Base-by-base conservation (phyloP, 2,888 invertebrate genomes). In the Cistogaster globosa region DNA sequence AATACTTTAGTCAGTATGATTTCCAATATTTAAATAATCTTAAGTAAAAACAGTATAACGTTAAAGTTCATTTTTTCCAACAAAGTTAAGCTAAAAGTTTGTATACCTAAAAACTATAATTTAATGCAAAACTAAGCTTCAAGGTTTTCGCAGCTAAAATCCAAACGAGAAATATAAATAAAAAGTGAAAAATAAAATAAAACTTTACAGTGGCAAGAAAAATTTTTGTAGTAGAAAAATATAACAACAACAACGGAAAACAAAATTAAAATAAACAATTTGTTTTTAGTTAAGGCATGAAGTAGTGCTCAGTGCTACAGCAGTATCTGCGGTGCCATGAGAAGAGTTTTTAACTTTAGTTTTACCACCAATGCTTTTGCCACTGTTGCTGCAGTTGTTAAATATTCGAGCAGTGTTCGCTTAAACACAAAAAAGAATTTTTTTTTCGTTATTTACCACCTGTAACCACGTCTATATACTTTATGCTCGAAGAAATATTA, bases 401-500 rank as follows among this genome's bases (percentile, higher is more conserved):
- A 42, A 16, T 38, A 67, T 62, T 58, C 42, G 68, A 77, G 60
- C 65, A n/a, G 57, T 75, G 63, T 58, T 78, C 36, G 42, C 14
- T 80, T 67, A 20, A 36, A 57, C 48, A 58, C 48, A 55, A 42
- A 22, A 68, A 81, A 51, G 48, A 55, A 42, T n/a, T 63, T 77
- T 42, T 74, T 84, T 62, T 60, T 78, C 60, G 48, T 75, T 75
- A 82, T 85, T 82, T 82, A 71, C 85, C 82, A 85, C 85, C 85
- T 85, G 85, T 85, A 85, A 85, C 85, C 78, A 82, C 82, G 85
- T 85, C 79, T 71, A 80, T 71, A 62, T 62, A 79, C 82, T 85
- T 85, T 82, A 82, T 85, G 85, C 85, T 85, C 67, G 20, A 85
- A 85, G 82, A 85, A 85, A 85, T 82, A 85, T 85, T 85, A 85